Conservation (phyloP, 1,140 invertebrate genomes). For the Physella acuta region DNA sequence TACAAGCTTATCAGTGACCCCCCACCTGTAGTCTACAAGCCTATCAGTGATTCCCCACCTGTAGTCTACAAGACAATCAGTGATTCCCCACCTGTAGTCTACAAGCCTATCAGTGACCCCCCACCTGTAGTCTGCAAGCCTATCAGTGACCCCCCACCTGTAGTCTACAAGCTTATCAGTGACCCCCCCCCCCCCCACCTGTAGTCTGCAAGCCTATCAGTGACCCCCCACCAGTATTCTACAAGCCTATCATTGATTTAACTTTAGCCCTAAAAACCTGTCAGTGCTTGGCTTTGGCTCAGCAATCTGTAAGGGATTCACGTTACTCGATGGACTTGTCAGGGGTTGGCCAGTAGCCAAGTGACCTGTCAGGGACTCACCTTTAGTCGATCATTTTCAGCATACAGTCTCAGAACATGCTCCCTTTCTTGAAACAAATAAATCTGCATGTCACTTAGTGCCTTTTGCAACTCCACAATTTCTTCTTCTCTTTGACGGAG, state of each 20-base stretch:
- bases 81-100: too few relatives aligned
- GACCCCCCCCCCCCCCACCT: too few relatives aligned
- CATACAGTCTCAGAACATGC: constrained; percentile 58
- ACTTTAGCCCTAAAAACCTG: background rate
- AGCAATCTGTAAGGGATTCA: background rate
- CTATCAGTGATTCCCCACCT: too few relatives aligned
- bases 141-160: too few relatives aligned
- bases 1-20: too few relatives aligned
- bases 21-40: too few relatives aligned
- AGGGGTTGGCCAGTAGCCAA: background rate
- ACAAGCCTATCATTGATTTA: background rate
- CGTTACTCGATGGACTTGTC: background rate
- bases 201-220: too few relatives aligned
- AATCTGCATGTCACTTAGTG: constrained; percentile 61
- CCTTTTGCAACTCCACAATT: constrained; percentile 60
- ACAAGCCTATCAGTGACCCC: too few relatives aligned
- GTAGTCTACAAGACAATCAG: too few relatives aligned
- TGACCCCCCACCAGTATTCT: too few relatives aligned
- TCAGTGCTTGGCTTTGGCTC: background rate
- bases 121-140: too few relatives aligned
- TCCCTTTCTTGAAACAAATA: constrained; percentile 60
- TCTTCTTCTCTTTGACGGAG: constrained; percentile 58
- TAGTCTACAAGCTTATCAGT: too few relatives aligned
- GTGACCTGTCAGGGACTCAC: constrained; percentile 30
- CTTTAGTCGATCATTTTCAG: constrained; percentile 61